Evolutionary conservation across 2,113 vertebrate species (phyloP), one percentile per base, ranked within the genome.

Genomic region (Lethenteron camtschaticum): DNA sequence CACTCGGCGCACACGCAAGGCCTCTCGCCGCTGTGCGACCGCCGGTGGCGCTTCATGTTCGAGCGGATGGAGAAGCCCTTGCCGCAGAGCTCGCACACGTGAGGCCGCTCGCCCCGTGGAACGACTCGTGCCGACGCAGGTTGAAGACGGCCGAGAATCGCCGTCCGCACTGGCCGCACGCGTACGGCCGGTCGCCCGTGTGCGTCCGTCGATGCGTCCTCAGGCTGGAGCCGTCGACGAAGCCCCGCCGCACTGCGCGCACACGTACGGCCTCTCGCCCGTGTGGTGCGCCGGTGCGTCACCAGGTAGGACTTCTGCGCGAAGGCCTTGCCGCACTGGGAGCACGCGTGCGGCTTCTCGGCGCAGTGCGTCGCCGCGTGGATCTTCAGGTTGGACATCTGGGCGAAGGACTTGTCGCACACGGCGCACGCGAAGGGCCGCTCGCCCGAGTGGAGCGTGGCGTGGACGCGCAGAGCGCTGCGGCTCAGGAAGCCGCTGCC

Each of bases 301-400:
- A 20, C 20, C 8, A 66, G 20, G 60, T 66, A n/a, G 60, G 60
- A 66, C 20, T 20, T 66, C 60, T 66, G 14, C 24, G 60, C 60
- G 20, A 66, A 66, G 14, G 7, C 60, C 60, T 66, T 66, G 60
- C 60, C 60, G 20, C 60, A 66, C 60, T 66, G 60, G 60, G 60
- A 4, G 60, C 60, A 66, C 6, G 9, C 60, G 20, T 66, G 60
- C 14, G 60, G 60, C 24, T 24, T 24, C 24, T 24, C 24, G 24
- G 24, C 24, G 24, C 24, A 3, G 24, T 24, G 24, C 24, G 24
- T 24, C 24, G 24, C 24, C 24, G 24, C 24, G 24, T 24, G 24
- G 24, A 24, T 24, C 24, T 24, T 24, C 3, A 24, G 24, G 24
- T 24, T 24, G 24, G 24, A 24, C 24, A 4, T 4, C 24, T 24